Conservation (phyloP, 2,797 vertebrate species). For the Gobio occitaniae region DNA sequence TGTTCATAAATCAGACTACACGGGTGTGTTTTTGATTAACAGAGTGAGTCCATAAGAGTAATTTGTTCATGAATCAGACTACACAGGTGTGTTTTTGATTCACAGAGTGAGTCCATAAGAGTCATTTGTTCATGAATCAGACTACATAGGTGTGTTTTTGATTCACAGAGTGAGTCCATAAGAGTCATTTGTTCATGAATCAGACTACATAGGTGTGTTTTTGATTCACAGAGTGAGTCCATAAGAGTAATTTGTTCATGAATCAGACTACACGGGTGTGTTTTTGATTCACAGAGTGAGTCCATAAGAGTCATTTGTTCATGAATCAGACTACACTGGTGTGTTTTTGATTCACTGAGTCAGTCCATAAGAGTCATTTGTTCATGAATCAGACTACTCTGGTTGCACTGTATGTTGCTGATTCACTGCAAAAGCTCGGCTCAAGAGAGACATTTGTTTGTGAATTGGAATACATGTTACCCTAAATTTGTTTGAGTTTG, state of each 20-base stretch:
- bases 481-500: neutral
- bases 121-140: too few species aligned
- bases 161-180: too few species aligned
- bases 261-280: neutral
- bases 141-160: too few species aligned
- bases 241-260: fast-evolving
- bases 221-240: too few species aligned
- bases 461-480: neutral
- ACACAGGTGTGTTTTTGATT: too few species aligned
- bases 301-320: neutral
- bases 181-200: fast-evolving
- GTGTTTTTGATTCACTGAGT: neutral
- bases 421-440: neutral
- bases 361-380: neutral
- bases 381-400: neutral
- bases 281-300: neutral
- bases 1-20: too few species aligned
- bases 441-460: neutral
- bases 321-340: neutral
- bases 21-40: too few species aligned
- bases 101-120: too few species aligned
- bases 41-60: too few species aligned
- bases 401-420: neutral
- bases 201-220: too few species aligned
- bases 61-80: too few species aligned